phyloP scores from a whole-genome alignment of 2,888 invertebrate species.

The Eristalinus aeneus region DNA sequence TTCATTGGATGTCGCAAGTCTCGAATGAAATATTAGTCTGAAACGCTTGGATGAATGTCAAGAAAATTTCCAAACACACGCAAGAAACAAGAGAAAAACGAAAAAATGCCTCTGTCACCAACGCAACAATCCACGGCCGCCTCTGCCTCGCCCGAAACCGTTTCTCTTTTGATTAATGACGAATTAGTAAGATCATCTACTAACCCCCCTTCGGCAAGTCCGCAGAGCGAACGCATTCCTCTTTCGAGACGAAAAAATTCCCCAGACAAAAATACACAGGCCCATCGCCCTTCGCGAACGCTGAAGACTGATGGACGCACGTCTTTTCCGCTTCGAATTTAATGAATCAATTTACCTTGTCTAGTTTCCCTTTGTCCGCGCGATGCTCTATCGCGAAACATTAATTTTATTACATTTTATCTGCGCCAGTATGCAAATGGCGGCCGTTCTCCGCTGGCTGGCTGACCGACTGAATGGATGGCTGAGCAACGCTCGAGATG shows the following conservation, averaged over 20 bases:
- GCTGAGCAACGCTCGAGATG: conserved; percentile 21
- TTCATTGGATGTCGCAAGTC: no score
- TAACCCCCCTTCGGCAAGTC: not conserved
- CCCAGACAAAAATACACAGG: not conserved
- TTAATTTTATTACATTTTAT: conserved; percentile 69
- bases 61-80: not conserved
- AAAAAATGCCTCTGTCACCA: not conserved
- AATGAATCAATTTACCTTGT: conserved; percentile 65
- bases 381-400: conserved; percentile 60
- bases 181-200: conserved; percentile 3
- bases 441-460: not conserved
- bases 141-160: not conserved
- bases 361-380: conserved; percentile 39
- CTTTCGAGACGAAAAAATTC: not conserved
- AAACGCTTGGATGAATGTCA: not conserved
- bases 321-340: conserved; percentile 30
- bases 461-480: conserved; percentile 7
- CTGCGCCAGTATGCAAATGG: conserved; percentile 65
- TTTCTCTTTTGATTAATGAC: conserved; percentile 1
- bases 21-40: no score
- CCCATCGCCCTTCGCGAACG: not conserved
- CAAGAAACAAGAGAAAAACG: not conserved
- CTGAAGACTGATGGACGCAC: conserved; percentile 32
- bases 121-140: not conserved
- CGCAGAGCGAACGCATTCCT: not conserved